Evolutionary conservation across 2,113 vertebrate genomes (phyloP), one percentile per base, ranked within the genome.

Genomic region (Actenoides hombroni): DNA sequence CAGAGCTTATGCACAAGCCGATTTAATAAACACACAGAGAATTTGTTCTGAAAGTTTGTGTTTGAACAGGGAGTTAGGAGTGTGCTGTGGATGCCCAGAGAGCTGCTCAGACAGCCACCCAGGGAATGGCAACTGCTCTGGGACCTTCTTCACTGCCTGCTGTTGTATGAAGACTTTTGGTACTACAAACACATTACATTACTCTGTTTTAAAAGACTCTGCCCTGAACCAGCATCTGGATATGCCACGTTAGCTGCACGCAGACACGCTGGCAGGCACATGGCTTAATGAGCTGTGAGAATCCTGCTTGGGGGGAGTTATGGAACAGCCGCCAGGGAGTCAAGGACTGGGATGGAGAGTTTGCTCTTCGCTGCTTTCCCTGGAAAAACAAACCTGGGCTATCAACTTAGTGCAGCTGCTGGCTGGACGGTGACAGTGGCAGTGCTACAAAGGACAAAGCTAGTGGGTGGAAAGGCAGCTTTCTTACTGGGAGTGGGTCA

Each of bases 191-290:
- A 46, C 8, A 9, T 25, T 9, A 4, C 5, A 37, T 4, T 0
- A 5, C 5, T 40, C 35, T 21, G 9, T 51, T 44, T 17, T 1
- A 16, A 12, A 56, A 65, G 40, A 29, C 48, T 82, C 68, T 92
- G 82, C 25, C 0, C 4, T 42, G 61, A 57, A 29, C 19, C 78
- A 71, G 49, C 70, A 57, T 8, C 28, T 10, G 13, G 42, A 31
- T 59, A 21, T 1, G 3, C 37, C 37, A 33, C 0, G 3, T 19
- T 16, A 76, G 59, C 78, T 78, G 44, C 15, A 4, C 2, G 37
- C 10, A 9, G 59, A 67, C 29, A 10, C 0, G 5, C 19, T 33
- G 11, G 28, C 15, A 17, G 0, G 4, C 2, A 2, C 4, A 29
- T 7, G 18, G 42, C 20, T 35, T 53, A 46, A 49, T 0, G 4